These are phyloP conservation scores for Orcinus orca DNA, from an alignment of 2,113 vertebrate genomes.

Conservation along the genomic window DNA sequence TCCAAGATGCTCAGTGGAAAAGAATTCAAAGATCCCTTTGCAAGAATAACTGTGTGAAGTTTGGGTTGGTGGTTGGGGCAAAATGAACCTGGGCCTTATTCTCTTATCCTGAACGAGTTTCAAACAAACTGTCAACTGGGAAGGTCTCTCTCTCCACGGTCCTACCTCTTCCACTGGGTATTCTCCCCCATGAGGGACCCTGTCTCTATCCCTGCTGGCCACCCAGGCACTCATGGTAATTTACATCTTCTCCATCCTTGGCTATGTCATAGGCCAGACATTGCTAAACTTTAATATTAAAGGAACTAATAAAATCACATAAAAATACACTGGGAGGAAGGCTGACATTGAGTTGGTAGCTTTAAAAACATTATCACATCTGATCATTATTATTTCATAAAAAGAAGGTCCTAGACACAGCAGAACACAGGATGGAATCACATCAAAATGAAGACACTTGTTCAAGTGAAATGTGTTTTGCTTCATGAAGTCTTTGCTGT, in stretches of 20 bases:
- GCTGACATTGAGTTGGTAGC: background rate
- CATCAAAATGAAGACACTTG: fast-evolving
- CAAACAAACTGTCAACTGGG: fast-evolving
- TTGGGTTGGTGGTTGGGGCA: fast-evolving
- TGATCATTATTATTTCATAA: fast-evolving
- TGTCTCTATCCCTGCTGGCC: background rate
- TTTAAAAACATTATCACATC: background rate
- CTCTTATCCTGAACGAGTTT: too few species aligned
- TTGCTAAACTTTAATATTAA: background rate
- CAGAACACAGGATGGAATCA: fast-evolving
- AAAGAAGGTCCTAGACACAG: fast-evolving
- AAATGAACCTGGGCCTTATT: fast-evolving
- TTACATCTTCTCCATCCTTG: fast-evolving
- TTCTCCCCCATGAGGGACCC: fast-evolving
- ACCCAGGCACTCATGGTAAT: background rate
- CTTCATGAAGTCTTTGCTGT: fast-evolving
- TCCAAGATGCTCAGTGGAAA: background rate
- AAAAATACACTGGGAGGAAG: fast-evolving
- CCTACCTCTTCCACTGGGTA: fast-evolving
- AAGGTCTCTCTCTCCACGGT: background rate
- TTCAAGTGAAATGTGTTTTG: fast-evolving
- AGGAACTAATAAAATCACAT: fast-evolving
- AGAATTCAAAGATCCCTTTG: background rate
- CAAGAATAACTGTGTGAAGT: fast-evolving
- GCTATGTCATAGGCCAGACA: too few species aligned